Percentiles rank a stretch among this genome's conserved stretches.
Conservation (phyloP, 2,113 vertebrate species). For the Vombatus ursinus region DNA sequence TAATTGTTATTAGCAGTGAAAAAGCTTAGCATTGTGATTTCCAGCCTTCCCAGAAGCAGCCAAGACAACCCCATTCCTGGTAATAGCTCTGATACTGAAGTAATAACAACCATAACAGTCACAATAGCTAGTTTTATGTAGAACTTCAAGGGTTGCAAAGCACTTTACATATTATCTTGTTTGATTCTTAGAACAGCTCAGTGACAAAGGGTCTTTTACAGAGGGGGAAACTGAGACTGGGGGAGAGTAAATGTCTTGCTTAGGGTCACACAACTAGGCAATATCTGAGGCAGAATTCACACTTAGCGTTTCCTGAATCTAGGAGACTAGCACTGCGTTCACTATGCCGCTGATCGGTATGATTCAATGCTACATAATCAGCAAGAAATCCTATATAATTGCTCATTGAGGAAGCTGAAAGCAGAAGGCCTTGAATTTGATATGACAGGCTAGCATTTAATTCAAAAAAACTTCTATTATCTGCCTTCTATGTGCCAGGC, state of each 20-base stretch:
- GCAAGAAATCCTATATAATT: not conserved
- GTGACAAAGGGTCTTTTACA: not conserved
- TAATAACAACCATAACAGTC: not conserved
- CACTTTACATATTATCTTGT: not conserved
- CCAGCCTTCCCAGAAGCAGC: not conserved
- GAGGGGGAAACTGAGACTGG: not conserved
- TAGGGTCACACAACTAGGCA: not conserved
- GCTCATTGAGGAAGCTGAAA: not conserved
- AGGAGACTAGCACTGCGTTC: not conserved
- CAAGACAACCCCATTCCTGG: not conserved
- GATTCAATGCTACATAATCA: not conserved
- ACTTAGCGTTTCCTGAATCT: not conserved
- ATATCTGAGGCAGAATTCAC: not conserved
- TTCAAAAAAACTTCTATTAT: not conserved
- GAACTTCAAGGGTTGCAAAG: not conserved
- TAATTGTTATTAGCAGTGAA: too few species aligned
- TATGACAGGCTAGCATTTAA: not conserved
- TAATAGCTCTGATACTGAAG: not conserved
- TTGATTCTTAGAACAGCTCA: not conserved
- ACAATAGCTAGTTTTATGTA: not conserved
- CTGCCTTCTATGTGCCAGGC: not conserved
- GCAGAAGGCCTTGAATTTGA: not conserved
- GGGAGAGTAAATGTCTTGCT: not conserved
- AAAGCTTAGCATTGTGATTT: too few species aligned
- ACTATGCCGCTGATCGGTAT: not conserved